Evolutionary conservation across 2,113 vertebrate genomes (phyloP).

Genomic region (Ageneiosus marmoratus): DNA sequence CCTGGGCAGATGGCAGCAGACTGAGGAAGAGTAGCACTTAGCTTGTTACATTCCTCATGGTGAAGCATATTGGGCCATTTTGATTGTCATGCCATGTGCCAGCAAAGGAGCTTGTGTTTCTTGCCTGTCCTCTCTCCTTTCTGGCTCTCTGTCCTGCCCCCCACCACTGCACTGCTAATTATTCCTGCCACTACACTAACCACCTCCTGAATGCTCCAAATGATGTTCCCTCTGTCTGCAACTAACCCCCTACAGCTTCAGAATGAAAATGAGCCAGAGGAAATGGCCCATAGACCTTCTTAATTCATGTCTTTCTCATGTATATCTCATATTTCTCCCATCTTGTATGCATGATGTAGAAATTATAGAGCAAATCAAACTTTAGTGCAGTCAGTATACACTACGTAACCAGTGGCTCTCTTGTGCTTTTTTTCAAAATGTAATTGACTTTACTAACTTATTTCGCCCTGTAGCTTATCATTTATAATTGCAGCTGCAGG

Average conservation of each 20-base stretch:
- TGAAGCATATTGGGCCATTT: constrained; percentile 56
- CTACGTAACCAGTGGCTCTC: not conserved
- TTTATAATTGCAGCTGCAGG: constrained; percentile 19
- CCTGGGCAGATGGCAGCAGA: constrained; percentile 55
- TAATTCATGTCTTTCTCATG: constrained; percentile 14
- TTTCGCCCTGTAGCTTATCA: not conserved
- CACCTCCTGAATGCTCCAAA: constrained; percentile 64
- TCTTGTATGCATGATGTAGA: not conserved
- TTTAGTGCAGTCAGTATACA: constrained; percentile 48
- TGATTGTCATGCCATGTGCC: constrained; percentile 45
- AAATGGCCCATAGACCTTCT: constrained; percentile 14
- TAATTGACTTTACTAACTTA: not conserved
- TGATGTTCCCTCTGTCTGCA: constrained; percentile 63
- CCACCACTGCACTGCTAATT: constrained; percentile 62
- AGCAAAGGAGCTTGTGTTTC: constrained; percentile 41
- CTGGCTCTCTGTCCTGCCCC: constrained; percentile 46
- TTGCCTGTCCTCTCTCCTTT: constrained; percentile 33
- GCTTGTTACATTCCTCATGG: constrained; percentile 45
- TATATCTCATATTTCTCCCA: not conserved
- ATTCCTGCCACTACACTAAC: constrained; percentile 67
- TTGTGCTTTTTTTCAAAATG: not conserved
- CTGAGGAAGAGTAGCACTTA: constrained; percentile 53
- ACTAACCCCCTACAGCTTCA: constrained; percentile 66
- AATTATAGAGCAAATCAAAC: constrained; percentile 3
- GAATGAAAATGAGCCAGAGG: constrained; percentile 72